phyloP scores from a whole-genome alignment of 2,797 vertebrate genomes.

The Acropternis orthonyx region DNA sequence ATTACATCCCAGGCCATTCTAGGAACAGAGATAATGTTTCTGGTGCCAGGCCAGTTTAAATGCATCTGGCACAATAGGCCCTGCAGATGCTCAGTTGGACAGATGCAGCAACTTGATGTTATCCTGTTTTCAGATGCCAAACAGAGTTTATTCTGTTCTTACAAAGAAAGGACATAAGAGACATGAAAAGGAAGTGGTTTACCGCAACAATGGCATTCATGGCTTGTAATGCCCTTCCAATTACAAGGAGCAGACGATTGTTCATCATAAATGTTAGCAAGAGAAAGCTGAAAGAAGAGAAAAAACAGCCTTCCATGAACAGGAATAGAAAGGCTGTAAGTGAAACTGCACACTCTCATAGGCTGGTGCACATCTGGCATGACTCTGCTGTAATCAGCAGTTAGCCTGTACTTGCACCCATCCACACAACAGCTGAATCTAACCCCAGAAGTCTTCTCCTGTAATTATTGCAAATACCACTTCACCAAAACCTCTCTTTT shows the following conservation, averaged over 20 bases:
- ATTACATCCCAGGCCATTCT: constrained; percentile 26
- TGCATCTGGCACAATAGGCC: neutral
- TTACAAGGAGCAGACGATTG: constrained; percentile 31
- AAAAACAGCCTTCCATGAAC: neutral
- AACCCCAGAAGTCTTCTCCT: neutral
- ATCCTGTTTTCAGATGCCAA: neutral
- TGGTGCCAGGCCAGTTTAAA: constrained; percentile 54
- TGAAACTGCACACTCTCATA: neutral
- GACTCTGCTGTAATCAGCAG: neutral
- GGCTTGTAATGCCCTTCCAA: constrained; percentile 31
- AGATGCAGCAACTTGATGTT: constrained; percentile 1
- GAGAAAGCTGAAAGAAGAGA: constrained; percentile 16
- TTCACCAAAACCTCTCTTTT: constrained; percentile 11
- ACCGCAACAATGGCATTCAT: constrained; percentile 19
- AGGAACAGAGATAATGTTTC: constrained; percentile 32
- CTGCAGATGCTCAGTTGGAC: constrained; percentile 2
- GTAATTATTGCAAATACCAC: constrained; percentile 17
- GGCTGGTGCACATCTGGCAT: neutral
- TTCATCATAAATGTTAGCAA: constrained; percentile 37
- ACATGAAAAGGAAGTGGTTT: constrained; percentile 32
- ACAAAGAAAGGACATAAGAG: neutral
- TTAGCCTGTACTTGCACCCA: neutral
- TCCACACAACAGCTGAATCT: neutral
- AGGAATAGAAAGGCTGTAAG: neutral
- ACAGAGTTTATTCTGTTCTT: constrained; percentile 16